Evolutionary conservation across 2,888 invertebrate genomes (phyloP).

Genomic region (Exocentrus adspersus): DNA sequence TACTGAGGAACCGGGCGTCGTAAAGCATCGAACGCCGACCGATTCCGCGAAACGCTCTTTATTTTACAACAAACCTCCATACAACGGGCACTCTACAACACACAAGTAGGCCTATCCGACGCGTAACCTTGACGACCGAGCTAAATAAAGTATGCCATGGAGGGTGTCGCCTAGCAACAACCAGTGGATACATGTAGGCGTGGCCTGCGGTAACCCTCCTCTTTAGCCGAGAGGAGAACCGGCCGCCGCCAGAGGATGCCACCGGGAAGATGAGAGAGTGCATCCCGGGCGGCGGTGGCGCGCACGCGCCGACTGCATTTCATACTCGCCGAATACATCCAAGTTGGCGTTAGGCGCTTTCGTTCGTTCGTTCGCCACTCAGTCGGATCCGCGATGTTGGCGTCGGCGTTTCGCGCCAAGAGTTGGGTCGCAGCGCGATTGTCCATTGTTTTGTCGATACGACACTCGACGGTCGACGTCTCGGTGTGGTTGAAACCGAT

Average conservation of each 20-base stretch:
- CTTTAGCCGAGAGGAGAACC: conserved; percentile 43
- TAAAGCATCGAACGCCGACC: background rate
- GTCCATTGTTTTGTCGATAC: conserved; percentile 30
- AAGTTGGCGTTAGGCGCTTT: conserved; percentile 5
- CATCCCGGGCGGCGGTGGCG: conserved; percentile 30
- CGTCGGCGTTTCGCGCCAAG: conserved; percentile 9
- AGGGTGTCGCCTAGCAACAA: conserved; percentile 54
- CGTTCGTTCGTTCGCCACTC: background rate
- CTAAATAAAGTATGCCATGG: conserved; percentile 52
- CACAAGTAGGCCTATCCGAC: conserved; percentile 38
- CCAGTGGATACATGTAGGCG: conserved; percentile 50
- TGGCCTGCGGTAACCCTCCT: conserved; percentile 42
- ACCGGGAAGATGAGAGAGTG: conserved; percentile 37
- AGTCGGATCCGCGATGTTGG: background rate
- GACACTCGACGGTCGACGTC: background rate
- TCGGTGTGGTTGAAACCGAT: background rate
- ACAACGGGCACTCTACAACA: conserved; percentile 1
- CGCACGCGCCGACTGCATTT: conserved; percentile 29
- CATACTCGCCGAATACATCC: conserved; percentile 21
- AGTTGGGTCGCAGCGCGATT: conserved; percentile 17
- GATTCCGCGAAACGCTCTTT: conserved; percentile 12
- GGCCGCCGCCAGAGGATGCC: conserved; percentile 27
- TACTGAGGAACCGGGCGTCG: background rate
- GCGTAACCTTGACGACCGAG: conserved; percentile 53
- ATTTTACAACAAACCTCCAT: conserved; percentile 24